phyloP scores from a whole-genome alignment of 2,888 invertebrate genomes.

The Malthinus flaveolus region DNA sequence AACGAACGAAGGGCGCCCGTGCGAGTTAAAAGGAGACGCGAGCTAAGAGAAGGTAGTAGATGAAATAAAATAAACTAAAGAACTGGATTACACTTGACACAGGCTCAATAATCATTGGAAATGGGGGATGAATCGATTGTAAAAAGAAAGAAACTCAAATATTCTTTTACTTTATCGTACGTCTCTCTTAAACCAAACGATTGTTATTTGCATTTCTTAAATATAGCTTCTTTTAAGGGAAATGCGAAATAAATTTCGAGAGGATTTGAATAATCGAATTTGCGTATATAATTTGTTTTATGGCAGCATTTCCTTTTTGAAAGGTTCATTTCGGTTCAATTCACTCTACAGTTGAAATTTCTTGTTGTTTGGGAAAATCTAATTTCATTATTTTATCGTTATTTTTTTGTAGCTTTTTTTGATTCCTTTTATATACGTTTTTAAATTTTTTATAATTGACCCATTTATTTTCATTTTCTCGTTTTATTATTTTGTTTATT shows the following conservation, averaged over 20 bases:
- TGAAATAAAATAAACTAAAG: conserved; percentile 39
- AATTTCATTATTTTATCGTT: conserved; percentile 18
- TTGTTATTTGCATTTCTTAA: conserved; percentile 48
- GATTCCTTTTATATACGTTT: too few species aligned
- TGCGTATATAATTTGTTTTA: conserved; percentile 50
- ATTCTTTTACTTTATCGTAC: conserved; percentile 35
- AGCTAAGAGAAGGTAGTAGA: conserved; percentile 26
- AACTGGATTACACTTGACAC: conserved; percentile 47
- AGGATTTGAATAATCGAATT: conserved; percentile 51
- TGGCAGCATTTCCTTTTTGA: conserved; percentile 39
- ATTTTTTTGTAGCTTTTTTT: conserved; percentile 1
- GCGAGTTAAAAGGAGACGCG: conserved; percentile 23
- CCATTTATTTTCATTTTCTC: too few species aligned
- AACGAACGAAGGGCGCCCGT: conserved; percentile 2
- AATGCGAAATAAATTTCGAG: conserved; percentile 49
- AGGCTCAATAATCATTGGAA: conserved; percentile 44
- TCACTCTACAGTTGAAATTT: conserved; percentile 25
- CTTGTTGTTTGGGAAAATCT: conserved; percentile 23
- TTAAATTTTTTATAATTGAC: too few species aligned
- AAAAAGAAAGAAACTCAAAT: conserved; percentile 36
- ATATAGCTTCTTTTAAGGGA: conserved; percentile 44
- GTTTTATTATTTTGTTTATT: too few species aligned
- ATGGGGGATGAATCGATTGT: conserved; percentile 42
- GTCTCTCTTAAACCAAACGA: conserved; percentile 35
- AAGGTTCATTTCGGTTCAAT: conserved; percentile 38